Base-by-base conservation (phyloP, 2,888 invertebrate genomes). In the Cerastoderma edule region DNA sequence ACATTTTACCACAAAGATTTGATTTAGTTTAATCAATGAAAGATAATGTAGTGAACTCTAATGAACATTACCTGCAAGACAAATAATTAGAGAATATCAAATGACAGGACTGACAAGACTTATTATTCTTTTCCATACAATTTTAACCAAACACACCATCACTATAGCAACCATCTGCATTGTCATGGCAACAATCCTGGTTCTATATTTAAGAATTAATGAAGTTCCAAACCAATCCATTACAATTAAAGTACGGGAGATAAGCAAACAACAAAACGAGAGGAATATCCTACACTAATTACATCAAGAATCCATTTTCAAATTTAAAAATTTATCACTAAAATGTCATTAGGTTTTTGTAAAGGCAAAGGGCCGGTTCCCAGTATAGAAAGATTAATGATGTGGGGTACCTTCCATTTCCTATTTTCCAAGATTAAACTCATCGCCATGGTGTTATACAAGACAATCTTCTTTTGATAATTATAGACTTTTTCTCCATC, bases 161-260 rank as follows among this genome's bases (percentile, higher is more conserved):
- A 4, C 60, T 60, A 60, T 39, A 27, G 33, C 27, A 60, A 60
- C 60, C 19, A 60, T 60, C 33, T 19, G 27, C 39, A 60, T 60
- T 10, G 33, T 33, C 60, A 60, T 60, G 39, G 60, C 19, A 60
- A 60, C 60, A 60, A 24, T 27, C 35, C 32, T 39, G 32, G 33
- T 60, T 60, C 30, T n/a, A n/a, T n/a, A n/a, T 60, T 60, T 13
- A 60, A 60, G 39, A 57, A 60, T 60, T 60, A 60, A 39, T 60
- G 39, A 39, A 39, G 8, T 60, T 60, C 24, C 27, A 33, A 22
- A 60, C 24, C 35, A 10, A 35, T 60, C 60, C 35, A 35, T 35
- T 60, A 35, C 33, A 60, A 60, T 60, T 60, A 60, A 35, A 60
- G 39, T 39, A 60, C 60, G 24, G 35, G 60, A 39, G 60, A 60